Evolutionary conservation across 2,113 vertebrate genomes (phyloP), one percentile per base, ranked within the genome.

Genomic region (Isichthys henryi): DNA sequence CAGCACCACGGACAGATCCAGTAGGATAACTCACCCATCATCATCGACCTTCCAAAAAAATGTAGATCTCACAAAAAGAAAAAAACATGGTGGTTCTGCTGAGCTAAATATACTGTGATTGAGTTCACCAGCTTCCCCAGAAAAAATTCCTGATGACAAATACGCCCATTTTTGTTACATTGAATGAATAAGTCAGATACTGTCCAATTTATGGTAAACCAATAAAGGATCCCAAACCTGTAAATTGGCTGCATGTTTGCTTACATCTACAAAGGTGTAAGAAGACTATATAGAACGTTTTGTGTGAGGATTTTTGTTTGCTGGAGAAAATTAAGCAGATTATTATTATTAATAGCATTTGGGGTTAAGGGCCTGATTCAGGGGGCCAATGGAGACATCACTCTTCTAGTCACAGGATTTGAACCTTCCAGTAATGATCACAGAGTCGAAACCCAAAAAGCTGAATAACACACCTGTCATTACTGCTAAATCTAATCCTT

Each of bases 1-100:
- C 88, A 90, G 88, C 62, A 91, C 89, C 90, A 88, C 48, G 89
- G 91, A 88, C 85, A 90, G 91, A 43, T 86, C 53, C 77, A 56
- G 11, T 53, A 31, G 49, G 21, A 27, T 5, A 8, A 62, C 5
- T 56, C n/a, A 13, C 27, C 48, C 50, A 53, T 56, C 50, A 17
- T 53, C 13, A 35, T 8, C 1, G 49, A 56, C 49, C 11, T 56
- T 21, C 15, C 27, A 35, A 39, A 49, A 35, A 39, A 49, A 85
- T 84, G 82, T 84, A 49, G 46, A 23, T 48, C 46, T 84, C 46
- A 45, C 82, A 48, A 84, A 84, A 84, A 46, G 15, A 0, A 35
- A 77, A 39, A 80, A 43, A 2, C 35, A 56, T 13, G 35, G 5
- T 39, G 35, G 6, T 80, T 77, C 35, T 31, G 70, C 70, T 80